Percentiles rank a stretch among this genome's conserved stretches.
These are phyloP conservation scores for Notolepis coatsorum DNA, from an alignment of 2,797 vertebrate species.

Conservation along the genomic window DNA sequence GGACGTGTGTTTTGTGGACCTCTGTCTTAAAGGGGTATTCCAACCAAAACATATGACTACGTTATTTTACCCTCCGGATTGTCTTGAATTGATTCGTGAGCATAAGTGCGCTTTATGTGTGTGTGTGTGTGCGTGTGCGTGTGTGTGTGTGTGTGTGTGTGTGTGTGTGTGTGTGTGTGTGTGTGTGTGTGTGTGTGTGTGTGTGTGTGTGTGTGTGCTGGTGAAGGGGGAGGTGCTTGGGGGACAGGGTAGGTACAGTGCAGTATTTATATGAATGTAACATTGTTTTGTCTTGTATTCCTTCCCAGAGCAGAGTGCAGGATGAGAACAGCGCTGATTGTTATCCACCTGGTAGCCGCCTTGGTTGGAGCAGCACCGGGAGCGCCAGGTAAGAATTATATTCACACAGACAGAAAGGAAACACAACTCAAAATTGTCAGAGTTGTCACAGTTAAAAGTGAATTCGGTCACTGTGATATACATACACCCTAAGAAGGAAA, in stretches of 20 bases:
- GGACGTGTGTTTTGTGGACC: conserved; percentile 11
- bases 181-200: conserved; percentile 12
- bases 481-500: too few species aligned
- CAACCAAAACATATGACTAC: too few species aligned
- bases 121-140: neutral
- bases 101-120: neutral
- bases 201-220: conserved; percentile 1
- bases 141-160: neutral
- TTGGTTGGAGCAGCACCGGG: conserved; percentile 38
- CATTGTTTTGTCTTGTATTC: conserved; percentile 21
- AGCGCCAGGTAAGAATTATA: conserved; percentile 69
- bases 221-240: conserved; percentile 17
- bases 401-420: too few species aligned
- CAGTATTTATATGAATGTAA: conserved; percentile 30
- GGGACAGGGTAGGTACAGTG: conserved; percentile 18
- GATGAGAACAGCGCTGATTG: conserved; percentile 56
- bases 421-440: too few species aligned
- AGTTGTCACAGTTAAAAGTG: too few species aligned
- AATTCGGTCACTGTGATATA: too few species aligned
- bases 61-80: too few species aligned
- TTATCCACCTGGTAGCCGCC: conserved; percentile 53
- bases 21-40: too few species aligned
- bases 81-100: neutral
- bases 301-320: conserved; percentile 28
- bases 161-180: conserved; percentile 11